phyloP scores from a whole-genome alignment of 1,140 invertebrate species.

The Cepaea nemoralis region DNA sequence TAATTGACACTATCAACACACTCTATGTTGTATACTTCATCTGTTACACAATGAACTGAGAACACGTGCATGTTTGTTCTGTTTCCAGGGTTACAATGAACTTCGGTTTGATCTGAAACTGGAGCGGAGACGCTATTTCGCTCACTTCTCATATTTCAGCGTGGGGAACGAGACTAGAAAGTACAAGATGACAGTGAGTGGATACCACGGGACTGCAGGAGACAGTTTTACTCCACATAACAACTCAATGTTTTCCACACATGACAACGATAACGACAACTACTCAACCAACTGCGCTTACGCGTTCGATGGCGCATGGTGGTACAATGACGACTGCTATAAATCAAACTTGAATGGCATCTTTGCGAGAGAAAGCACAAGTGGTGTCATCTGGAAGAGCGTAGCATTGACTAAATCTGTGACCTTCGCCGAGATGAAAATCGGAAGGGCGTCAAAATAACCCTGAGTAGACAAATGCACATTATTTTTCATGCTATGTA shows the following conservation, averaged over 20 bases:
- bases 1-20: too few relatives aligned
- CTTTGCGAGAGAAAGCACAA: too few relatives aligned
- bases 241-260: not conserved
- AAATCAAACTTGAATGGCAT: not conserved
- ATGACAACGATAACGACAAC: not conserved
- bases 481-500: too few relatives aligned
- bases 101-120: not conserved
- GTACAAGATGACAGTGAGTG: not conserved
- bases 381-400: too few relatives aligned
- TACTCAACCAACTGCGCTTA: not conserved
- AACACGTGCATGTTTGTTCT: too few relatives aligned
- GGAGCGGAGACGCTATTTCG: not conserved
- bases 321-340: constrained; percentile 1
- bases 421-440: too few relatives aligned
- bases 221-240: not conserved
- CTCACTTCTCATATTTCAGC: not conserved
- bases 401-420: too few relatives aligned
- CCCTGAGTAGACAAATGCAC: too few relatives aligned
- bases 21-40: too few relatives aligned
- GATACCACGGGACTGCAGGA: not conserved
- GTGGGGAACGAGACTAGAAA: not conserved
- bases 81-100: too few relatives aligned
- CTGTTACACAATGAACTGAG: too few relatives aligned
- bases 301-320: not conserved
- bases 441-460: too few relatives aligned